phyloP scores from a whole-genome alignment of 2,797 vertebrate genomes.

The Etheostoma perlongum region DNA sequence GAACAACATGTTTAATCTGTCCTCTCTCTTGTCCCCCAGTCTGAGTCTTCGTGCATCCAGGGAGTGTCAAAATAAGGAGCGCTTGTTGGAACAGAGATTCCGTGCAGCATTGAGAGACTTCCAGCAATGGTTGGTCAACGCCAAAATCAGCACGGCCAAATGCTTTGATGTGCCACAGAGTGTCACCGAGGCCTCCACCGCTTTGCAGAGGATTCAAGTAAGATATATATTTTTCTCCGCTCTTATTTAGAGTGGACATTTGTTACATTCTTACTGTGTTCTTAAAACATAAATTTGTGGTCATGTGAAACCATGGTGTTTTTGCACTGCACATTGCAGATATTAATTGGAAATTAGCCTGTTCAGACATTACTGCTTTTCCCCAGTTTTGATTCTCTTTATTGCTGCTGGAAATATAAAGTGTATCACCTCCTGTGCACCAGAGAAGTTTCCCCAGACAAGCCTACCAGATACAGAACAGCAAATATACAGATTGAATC shows the following conservation, averaged over 20 bases:
- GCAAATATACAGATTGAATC: slow-evolving; percentile 48
- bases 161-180: slow-evolving; percentile 95
- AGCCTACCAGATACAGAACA: slow-evolving; percentile 30
- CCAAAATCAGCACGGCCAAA: slow-evolving; percentile 94
- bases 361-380: background rate
- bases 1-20: slow-evolving; percentile 21
- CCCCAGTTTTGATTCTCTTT: slow-evolving; percentile 11
- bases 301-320: background rate
- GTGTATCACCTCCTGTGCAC: slow-evolving; percentile 18
- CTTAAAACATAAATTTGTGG: background rate
- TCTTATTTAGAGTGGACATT: background rate
- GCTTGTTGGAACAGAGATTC: slow-evolving; percentile 94
- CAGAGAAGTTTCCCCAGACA: slow-evolving; percentile 25
- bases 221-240: slow-evolving; percentile 25
- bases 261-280: background rate
- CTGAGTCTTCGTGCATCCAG: slow-evolving; percentile 94
- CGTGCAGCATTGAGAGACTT: slow-evolving; percentile 89
- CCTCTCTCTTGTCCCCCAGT: slow-evolving; percentile 73
- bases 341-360: slow-evolving; percentile 5
- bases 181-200: slow-evolving; percentile 88
- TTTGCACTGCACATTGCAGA: background rate
- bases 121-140: slow-evolving; percentile 95
- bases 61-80: slow-evolving; percentile 96
- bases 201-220: slow-evolving; percentile 96
- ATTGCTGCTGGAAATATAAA: slow-evolving; percentile 28